phyloP scores from a whole-genome alignment of 2,888 invertebrate species.

The Machimus atricapillus region DNA sequence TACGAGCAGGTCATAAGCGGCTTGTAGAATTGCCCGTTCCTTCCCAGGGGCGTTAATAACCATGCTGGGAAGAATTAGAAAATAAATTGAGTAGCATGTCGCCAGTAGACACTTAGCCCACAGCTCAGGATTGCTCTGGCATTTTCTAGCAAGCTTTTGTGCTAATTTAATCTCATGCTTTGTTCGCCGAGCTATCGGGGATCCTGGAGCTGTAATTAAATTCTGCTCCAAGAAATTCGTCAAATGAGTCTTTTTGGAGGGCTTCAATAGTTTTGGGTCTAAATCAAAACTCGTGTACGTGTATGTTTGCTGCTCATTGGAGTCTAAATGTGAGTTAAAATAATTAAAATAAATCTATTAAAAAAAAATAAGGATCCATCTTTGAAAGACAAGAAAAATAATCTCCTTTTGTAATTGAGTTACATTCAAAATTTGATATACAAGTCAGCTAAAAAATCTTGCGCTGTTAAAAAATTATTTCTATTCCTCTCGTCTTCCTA shows the following conservation, averaged over 20 bases:
- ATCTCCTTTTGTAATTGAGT: no score
- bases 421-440: background rate
- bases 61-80: conserved; percentile 92
- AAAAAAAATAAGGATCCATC: background rate
- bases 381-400: background rate
- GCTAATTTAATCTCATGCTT: conserved; percentile 95
- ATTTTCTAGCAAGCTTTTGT: conserved; percentile 72
- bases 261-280: conserved; percentile 67
- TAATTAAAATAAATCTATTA: background rate
- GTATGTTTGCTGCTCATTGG: conserved; percentile 57
- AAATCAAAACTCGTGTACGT: conserved; percentile 70
- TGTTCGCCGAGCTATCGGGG: conserved; percentile 91
- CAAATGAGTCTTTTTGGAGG: conserved; percentile 55
- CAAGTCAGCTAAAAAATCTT: no score
- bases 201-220: conserved; percentile 71
- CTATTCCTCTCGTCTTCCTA: background rate
- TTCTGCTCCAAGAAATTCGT: conserved; percentile 58
- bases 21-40: conserved; percentile 76
- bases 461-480: background rate
- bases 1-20: conserved; percentile 86
- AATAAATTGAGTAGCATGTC: conserved; percentile 94
- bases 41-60: conserved; percentile 74
- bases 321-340: conserved; percentile 42
- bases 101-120: conserved; percentile 92
- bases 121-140: conserved; percentile 75